Conservation (phyloP, 2,797 vertebrate species). For the Acanthiza pusilla region DNA sequence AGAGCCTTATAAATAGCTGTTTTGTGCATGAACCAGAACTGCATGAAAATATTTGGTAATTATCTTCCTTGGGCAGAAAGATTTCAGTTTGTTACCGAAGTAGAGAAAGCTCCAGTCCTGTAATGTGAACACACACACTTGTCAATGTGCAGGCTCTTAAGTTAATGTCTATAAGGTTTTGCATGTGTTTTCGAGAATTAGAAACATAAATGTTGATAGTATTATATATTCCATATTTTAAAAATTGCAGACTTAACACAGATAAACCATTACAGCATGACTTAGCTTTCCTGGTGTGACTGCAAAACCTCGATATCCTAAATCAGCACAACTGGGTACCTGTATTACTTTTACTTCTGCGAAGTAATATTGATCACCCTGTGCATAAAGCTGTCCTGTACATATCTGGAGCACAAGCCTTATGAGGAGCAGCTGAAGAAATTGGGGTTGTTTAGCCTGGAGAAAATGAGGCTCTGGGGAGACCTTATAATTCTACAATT, state of each 20-base stretch:
- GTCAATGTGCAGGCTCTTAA: not conserved
- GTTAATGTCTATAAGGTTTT: not conserved
- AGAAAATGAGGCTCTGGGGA: not conserved
- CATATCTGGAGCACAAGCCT: not conserved
- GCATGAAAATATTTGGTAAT: not conserved
- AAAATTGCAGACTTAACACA: not conserved
- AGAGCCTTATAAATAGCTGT: not conserved
- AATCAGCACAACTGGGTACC: not conserved
- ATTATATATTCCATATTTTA: not conserved
- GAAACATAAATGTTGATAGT: not conserved
- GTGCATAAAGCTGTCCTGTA: not conserved
- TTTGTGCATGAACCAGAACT: not conserved
- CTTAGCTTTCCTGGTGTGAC: not conserved
- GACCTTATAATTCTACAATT: too few species aligned
- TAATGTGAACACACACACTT: accelerated
- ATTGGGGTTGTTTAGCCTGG: not conserved
- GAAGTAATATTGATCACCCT: not conserved
- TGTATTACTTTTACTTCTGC: not conserved
- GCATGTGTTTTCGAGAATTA: not conserved
- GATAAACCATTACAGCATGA: not conserved
- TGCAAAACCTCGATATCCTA: not conserved
- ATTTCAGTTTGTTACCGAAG: not conserved
- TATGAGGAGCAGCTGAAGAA: not conserved
- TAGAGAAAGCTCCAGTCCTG: not conserved
- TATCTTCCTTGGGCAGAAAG: not conserved